A percentile compares a stretch with the other conserved stretches of the same genome.
Evolutionary conservation across 2,888 invertebrate species (phyloP).

Genomic region (Amiota mariae): DNA sequence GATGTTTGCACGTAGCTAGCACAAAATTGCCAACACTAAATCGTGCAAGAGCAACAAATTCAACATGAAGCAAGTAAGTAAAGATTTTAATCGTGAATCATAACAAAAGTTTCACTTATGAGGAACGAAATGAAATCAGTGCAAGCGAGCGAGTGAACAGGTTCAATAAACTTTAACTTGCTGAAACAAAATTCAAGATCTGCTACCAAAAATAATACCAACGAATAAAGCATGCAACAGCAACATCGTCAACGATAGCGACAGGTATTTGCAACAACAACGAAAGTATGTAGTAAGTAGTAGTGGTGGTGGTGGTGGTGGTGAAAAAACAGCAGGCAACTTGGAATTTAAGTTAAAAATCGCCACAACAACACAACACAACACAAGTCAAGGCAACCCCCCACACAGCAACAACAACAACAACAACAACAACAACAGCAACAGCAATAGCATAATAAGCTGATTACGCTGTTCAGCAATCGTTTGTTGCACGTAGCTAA

Average conservation of each 20-base stretch:
- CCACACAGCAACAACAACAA: constrained; percentile 18
- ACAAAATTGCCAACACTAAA: constrained; percentile 30
- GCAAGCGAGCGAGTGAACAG: background rate
- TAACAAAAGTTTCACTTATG: constrained; percentile 38
- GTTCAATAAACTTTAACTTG: constrained; percentile 16
- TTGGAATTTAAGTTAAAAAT: constrained; percentile 23
- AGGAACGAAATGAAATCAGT: constrained; percentile 22
- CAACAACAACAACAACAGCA: constrained; percentile 4
- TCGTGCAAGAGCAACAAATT: constrained; percentile 26
- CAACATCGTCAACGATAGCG: background rate
- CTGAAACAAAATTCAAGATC: background rate
- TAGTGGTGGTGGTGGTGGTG: no score
- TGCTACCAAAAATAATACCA: constrained; percentile 22
- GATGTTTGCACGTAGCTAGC: constrained; percentile 30
- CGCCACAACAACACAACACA: constrained; percentile 3
- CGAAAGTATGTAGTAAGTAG: background rate
- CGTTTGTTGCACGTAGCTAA: constrained; percentile 15
- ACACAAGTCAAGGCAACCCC: constrained; percentile 20
- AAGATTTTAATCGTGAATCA: constrained; percentile 38
- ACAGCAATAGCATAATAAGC: background rate
- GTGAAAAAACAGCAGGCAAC: constrained; percentile 10
- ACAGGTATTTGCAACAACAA: constrained; percentile 11
- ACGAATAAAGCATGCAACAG: constrained; percentile 5
- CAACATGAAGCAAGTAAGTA: background rate
- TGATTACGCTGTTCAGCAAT: constrained; percentile 14